phyloP scores from a whole-genome alignment of 2,113 vertebrate species.

The Leucoraja erinaceus region DNA sequence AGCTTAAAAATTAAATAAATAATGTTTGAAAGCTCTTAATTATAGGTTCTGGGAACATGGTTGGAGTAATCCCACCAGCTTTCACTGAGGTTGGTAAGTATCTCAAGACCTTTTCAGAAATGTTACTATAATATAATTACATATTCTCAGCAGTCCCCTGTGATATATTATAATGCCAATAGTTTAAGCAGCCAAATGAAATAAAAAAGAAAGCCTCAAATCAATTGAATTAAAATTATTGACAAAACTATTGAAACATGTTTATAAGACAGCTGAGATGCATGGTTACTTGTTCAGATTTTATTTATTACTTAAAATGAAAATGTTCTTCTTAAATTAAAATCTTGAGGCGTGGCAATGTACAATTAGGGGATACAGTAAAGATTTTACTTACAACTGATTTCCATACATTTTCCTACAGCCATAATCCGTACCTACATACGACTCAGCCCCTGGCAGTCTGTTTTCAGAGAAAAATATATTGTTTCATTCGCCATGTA shows the following conservation, averaged over 20 bases:
- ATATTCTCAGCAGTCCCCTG: background rate
- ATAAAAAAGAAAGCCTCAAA: background rate
- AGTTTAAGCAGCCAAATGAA: constrained; percentile 16
- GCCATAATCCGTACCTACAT: background rate
- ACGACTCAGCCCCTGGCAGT: background rate
- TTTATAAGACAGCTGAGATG: background rate
- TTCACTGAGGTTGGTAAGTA: constrained; percentile 11
- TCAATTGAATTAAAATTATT: constrained; percentile 19
- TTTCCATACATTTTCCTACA: too few species aligned
- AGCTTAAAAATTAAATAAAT: constrained; percentile 2
- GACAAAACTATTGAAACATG: constrained; percentile 1
- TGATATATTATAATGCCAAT: constrained; percentile 11
- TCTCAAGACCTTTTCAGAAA: background rate
- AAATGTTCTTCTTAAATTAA: background rate
- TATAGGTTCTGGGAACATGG: background rate
- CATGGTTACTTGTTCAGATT: constrained; percentile 9
- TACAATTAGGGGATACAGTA: too few species aligned
- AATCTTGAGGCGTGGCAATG: background rate
- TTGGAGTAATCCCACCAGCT: background rate
- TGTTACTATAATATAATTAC: background rate
- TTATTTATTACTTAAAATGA: background rate
- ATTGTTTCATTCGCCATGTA: background rate
- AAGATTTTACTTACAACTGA: too few species aligned
- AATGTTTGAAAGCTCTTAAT: background rate
- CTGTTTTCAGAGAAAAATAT: background rate